These are phyloP conservation scores for Oceanodroma leucorhoa DNA, from an alignment of 2,797 vertebrate genomes.

Conservation along the genomic window DNA sequence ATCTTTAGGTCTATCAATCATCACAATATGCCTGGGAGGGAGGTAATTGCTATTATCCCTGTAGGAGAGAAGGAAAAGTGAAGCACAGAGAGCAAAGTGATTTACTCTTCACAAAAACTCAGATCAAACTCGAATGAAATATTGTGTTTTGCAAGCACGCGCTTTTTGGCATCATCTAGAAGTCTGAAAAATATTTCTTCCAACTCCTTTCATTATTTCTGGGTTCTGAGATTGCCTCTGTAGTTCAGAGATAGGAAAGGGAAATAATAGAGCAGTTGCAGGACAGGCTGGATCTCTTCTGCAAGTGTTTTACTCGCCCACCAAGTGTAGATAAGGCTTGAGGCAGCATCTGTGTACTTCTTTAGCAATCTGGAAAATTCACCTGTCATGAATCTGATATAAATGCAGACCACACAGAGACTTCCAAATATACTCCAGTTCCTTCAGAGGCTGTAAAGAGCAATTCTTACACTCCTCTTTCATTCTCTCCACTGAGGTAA, in stretches of 20 bases:
- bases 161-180: not conserved
- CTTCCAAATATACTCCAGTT: not conserved
- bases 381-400: not conserved
- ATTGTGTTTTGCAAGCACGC: not conserved
- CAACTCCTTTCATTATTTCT: not conserved
- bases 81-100: not conserved
- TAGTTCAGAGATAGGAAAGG: not conserved
- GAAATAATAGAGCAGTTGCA: not conserved
- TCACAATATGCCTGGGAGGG: not conserved
- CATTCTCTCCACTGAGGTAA: not conserved
- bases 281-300: not conserved
- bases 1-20: not conserved
- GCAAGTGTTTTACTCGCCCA: not conserved
- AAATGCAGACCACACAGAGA: not conserved
- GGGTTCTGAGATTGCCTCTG: not conserved
- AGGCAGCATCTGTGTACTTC: not conserved
- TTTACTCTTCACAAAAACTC: not conserved
- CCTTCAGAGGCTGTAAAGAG: not conserved
- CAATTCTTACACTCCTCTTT: not conserved
- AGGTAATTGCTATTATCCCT: not conserved
- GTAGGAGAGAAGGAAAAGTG: not conserved
- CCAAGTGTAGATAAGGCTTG: not conserved
- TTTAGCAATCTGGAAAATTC: not conserved
- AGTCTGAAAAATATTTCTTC: not conserved
- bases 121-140: not conserved